Evolutionary conservation across 2,113 vertebrate genomes (phyloP).

Genomic region (Pachypanchax playfairii): DNA sequence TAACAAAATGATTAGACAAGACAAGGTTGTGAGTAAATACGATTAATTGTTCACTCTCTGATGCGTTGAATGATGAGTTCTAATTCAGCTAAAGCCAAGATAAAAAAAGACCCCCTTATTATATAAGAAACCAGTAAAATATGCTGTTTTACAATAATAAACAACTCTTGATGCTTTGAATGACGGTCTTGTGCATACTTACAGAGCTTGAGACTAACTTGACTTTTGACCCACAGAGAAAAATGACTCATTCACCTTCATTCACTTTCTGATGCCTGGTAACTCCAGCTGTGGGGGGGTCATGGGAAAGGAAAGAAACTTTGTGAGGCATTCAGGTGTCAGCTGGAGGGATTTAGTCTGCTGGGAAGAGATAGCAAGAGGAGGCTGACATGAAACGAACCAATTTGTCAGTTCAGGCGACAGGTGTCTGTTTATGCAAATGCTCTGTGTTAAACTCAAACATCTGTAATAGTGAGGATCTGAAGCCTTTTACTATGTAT

Average conservation of each 20-base stretch:
- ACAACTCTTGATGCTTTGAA: too few relatives aligned
- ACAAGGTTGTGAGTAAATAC: too few relatives aligned
- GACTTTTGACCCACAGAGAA: background rate
- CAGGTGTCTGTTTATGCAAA: slow-evolving; percentile 57
- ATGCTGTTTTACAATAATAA: too few relatives aligned
- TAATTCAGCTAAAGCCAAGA: too few relatives aligned
- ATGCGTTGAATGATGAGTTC: too few relatives aligned
- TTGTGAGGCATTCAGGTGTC: slow-evolving; percentile 53
- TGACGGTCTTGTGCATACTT: background rate
- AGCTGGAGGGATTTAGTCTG: slow-evolving; percentile 38
- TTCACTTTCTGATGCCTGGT: background rate
- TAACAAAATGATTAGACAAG: too few relatives aligned
- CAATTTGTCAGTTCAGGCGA: slow-evolving; percentile 42
- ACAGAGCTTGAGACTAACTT: slow-evolving; percentile 2
- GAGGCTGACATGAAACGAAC: slow-evolving; percentile 12
- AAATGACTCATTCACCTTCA: slow-evolving; percentile 25
- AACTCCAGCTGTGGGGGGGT: slow-evolving; percentile 25
- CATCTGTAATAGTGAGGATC: slow-evolving; percentile 5
- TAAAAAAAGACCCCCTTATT: too few relatives aligned
- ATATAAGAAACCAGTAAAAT: too few relatives aligned
- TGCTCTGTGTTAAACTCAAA: slow-evolving; percentile 22
- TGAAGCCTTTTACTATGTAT: background rate
- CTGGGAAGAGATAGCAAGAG: slow-evolving; percentile 35
- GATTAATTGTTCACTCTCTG: too few relatives aligned
- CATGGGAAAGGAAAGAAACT: slow-evolving; percentile 38